These are phyloP conservation scores for Potorous gilbertii DNA, from an alignment of 2,797 vertebrate genomes.

Conservation along the genomic window DNA sequence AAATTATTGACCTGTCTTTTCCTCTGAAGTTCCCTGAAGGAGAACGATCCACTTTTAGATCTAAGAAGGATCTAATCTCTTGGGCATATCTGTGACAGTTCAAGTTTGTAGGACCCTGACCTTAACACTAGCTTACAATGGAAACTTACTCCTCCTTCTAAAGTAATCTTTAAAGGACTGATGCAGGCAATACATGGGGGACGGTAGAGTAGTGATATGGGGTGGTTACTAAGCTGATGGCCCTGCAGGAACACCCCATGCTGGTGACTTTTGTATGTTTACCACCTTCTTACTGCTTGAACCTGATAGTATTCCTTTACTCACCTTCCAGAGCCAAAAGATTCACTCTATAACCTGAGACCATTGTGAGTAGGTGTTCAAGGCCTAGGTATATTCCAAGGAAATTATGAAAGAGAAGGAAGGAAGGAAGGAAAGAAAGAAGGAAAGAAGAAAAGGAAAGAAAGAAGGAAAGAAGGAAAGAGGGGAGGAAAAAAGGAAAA, in stretches of 20 bases:
- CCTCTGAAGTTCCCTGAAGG: background rate
- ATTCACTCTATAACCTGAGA: background rate
- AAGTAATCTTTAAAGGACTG: background rate
- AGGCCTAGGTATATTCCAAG: background rate
- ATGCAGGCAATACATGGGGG: background rate
- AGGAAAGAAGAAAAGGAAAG: background rate
- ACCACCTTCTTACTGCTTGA: background rate
- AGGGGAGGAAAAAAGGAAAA: no score
- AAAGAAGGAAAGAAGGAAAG: no score
- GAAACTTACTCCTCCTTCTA: background rate
- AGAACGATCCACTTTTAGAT: background rate
- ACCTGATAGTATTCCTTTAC: background rate
- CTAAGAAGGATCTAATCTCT: background rate
- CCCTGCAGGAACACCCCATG: background rate
- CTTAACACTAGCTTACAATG: background rate
- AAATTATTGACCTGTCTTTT: background rate
- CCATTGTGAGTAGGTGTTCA: background rate
- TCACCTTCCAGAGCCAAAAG: background rate
- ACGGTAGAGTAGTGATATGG: background rate
- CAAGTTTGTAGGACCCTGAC: background rate
- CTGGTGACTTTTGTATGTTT: background rate
- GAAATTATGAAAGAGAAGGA: background rate
- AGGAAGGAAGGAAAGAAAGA: background rate
- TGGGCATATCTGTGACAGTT: background rate
- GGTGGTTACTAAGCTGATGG: background rate